A percentile compares a stretch with the other conserved stretches of the same genome.
Evolutionary conservation across 2,888 invertebrate genomes (phyloP).

Genomic region (Glyphotaelius pellucidus): DNA sequence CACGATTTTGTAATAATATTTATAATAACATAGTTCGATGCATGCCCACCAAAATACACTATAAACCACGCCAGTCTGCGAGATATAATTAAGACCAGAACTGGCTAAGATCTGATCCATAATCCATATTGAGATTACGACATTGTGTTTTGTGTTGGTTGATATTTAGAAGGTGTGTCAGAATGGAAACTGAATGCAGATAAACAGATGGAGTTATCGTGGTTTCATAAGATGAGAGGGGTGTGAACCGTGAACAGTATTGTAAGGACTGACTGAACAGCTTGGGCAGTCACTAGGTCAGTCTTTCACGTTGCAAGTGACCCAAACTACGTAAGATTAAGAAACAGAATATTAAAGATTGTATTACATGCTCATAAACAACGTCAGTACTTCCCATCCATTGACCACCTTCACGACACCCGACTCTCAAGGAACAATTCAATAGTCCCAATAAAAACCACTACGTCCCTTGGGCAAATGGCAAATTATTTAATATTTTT

Average conservation of each 20-base stretch:
- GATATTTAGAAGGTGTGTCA: slow-evolving; percentile 25
- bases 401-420: too few species aligned
- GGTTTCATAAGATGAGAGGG: not conserved
- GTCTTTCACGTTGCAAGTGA: not conserved
- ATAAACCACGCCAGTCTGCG: not conserved
- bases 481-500: too few species aligned
- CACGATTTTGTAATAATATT: slow-evolving; percentile 46
- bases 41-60: slow-evolving; percentile 18
- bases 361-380: too few species aligned
- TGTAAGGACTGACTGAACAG: not conserved
- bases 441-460: too few species aligned
- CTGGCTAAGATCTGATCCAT: slow-evolving; percentile 6
- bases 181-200: not conserved
- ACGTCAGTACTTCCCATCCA: too few species aligned
- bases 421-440: too few species aligned
- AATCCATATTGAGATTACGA: not conserved
- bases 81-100: slow-evolving; percentile 1
- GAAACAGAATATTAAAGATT: too few species aligned
- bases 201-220: not conserved
- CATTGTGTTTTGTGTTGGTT: slow-evolving; percentile 14
- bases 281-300: not conserved
- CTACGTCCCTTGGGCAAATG: too few species aligned
- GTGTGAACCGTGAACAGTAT: not conserved
- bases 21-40: not conserved
- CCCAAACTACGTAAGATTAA: not conserved